Conservation (phyloP, 1,140 invertebrate genomes). For the Pectinophora gossypiella region DNA sequence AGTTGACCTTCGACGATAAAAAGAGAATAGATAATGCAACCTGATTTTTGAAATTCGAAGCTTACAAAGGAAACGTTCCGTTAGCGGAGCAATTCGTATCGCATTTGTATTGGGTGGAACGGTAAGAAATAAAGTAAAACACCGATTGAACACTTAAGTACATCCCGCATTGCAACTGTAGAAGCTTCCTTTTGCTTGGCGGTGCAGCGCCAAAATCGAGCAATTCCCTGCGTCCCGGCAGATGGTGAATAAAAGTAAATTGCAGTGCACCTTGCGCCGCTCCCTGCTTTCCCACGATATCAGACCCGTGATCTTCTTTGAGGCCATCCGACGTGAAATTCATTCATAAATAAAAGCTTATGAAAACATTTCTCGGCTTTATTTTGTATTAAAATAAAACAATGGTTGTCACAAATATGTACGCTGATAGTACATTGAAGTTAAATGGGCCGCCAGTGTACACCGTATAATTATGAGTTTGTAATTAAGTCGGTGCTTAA, state of each 20-base stretch:
- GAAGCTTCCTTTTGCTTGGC: slow-evolving; percentile 1
- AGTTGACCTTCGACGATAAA: slow-evolving; percentile 13
- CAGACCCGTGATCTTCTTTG: background rate
- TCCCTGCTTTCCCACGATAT: slow-evolving; percentile 13
- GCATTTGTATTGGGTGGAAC: background rate
- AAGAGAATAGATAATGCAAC: slow-evolving; percentile 13
- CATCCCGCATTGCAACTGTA: slow-evolving; percentile 3
- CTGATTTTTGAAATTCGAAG: background rate
- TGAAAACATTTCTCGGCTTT: slow-evolving; percentile 24
- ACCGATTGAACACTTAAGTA: slow-evolving; percentile 2
- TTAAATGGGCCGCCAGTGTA: no score
- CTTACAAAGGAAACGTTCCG: background rate
- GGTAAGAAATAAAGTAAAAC: slow-evolving; percentile 2
- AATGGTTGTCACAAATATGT: no score
- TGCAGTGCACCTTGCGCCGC: slow-evolving; percentile 11
- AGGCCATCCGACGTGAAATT: slow-evolving; percentile 10
- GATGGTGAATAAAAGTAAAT: slow-evolving; percentile 12
- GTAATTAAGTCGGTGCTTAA: no score
- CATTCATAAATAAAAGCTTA: slow-evolving; percentile 19
- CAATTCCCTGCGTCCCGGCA: slow-evolving; percentile 15
- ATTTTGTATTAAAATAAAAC: no score
- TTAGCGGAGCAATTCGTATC: background rate
- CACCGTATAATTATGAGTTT: no score
- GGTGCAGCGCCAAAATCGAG: slow-evolving; percentile 21
- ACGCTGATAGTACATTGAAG: no score